These are phyloP conservation scores for Aspiorhynchus laticeps DNA, from an alignment of 2,113 vertebrate species.

Conservation along the genomic window DNA sequence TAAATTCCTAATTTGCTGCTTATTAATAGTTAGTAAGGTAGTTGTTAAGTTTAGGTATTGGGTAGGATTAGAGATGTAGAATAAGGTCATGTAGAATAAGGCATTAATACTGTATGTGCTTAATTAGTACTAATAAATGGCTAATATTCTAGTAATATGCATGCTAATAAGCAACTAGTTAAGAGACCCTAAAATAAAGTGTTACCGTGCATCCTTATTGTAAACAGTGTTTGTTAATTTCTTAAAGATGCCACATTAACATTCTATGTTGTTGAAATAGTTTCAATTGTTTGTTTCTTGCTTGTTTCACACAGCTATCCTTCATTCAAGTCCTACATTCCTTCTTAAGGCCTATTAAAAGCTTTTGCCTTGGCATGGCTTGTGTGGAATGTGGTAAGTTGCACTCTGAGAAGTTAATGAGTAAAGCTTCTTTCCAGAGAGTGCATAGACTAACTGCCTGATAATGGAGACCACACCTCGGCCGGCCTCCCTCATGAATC, in stretches of 20 bases:
- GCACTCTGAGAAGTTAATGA: conserved; percentile 50
- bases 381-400: conserved; percentile 54
- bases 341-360: conserved; percentile 51
- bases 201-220: neutral
- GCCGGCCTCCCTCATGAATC: conserved; percentile 43
- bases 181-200: no score
- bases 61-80: no score
- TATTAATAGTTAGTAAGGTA: no score
- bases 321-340: conserved; percentile 27
- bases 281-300: conserved; percentile 3
- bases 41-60: no score
- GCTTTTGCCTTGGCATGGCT: conserved; percentile 39
- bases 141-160: no score
- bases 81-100: no score
- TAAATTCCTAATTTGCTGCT: no score
- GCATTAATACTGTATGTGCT: no score
- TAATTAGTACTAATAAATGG: no score
- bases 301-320: conserved; percentile 1
- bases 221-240: neutral
- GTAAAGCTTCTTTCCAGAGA: conserved; percentile 44
- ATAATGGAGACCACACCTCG: conserved; percentile 50
- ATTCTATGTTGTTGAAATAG: neutral
- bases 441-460: conserved; percentile 48
- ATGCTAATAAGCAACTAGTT: no score
- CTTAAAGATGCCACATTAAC: neutral